Conservation (phyloP, 2,888 invertebrate species). For the Acleris literana region DNA sequence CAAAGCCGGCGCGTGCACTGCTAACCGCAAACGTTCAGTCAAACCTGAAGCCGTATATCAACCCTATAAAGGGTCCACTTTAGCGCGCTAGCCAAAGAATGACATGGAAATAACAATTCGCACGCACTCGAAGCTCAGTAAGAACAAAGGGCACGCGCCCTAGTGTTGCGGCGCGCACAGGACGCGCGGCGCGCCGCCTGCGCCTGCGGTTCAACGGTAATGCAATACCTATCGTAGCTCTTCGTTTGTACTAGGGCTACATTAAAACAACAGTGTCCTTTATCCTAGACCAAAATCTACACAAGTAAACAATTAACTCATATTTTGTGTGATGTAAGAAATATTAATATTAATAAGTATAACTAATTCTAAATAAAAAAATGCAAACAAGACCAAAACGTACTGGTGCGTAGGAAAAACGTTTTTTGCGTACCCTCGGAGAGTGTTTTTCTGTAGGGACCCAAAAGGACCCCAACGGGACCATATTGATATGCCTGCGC, state of each 20-base stretch:
- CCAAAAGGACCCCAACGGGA: no score
- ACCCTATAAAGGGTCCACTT: slow-evolving; percentile 23
- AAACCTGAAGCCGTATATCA: slow-evolving; percentile 25
- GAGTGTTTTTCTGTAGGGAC: no score
- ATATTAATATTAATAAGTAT: no score
- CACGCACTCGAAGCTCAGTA: slow-evolving; percentile 51
- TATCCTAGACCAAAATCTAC: no score
- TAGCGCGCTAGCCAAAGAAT: neutral
- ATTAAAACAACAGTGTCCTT: no score
- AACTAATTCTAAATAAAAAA: no score
- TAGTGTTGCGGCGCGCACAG: slow-evolving; percentile 60
- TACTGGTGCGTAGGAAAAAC: no score
- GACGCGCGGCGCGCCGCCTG: slow-evolving; percentile 49
- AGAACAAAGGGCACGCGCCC: slow-evolving; percentile 60
- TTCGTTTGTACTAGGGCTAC: slow-evolving; percentile 11
- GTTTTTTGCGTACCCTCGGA: no score
- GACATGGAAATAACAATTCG: slow-evolving; percentile 43
- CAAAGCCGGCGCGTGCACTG: slow-evolving; percentile 62
- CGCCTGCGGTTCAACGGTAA: slow-evolving; percentile 59
- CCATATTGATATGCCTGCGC: no score
- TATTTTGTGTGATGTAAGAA: no score
- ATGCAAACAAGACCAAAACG: no score
- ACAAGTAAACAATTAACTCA: no score
- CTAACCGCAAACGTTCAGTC: slow-evolving; percentile 59
- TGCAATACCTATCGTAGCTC: slow-evolving; percentile 35